These are phyloP conservation scores for Leucophenga varia DNA, from an alignment of 1,140 invertebrate species.

Conservation along the genomic window DNA sequence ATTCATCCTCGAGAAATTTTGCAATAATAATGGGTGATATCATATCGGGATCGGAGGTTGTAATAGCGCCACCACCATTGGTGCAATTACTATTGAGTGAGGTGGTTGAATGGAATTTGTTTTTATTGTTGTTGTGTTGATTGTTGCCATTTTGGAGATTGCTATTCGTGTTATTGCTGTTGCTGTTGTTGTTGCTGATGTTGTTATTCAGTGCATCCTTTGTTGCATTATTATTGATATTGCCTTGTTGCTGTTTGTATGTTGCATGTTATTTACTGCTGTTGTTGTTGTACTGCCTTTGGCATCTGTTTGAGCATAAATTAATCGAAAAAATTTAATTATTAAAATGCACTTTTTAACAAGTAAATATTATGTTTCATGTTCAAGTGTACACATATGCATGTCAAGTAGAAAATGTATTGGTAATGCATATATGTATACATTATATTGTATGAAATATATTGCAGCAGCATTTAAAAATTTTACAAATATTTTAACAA, in stretches of 20 bases:
- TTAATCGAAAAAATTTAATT: constrained; percentile 4
- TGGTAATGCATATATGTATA: no score
- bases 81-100: constrained; percentile 12
- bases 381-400: no score
- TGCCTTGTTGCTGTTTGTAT: no score
- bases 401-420: no score
- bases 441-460: no score
- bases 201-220: constrained; percentile 29
- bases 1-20: constrained; percentile 85
- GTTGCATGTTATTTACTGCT: constrained; percentile 22
- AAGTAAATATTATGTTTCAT: no score
- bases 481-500: no score
- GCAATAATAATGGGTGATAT: constrained; percentile 92
- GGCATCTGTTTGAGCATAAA: neutral
- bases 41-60: constrained; percentile 66
- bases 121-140: constrained; percentile 18
- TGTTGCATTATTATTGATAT: no score
- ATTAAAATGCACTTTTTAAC: no score
- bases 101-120: constrained; percentile 25
- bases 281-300: constrained; percentile 3
- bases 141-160: neutral
- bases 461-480: no score
- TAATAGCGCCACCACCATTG: constrained; percentile 54
- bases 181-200: constrained; percentile 25
- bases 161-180: constrained; percentile 9